Evolutionary conservation across 2,113 vertebrate genomes (phyloP).

Genomic region (Stegostoma tigrinum): DNA sequence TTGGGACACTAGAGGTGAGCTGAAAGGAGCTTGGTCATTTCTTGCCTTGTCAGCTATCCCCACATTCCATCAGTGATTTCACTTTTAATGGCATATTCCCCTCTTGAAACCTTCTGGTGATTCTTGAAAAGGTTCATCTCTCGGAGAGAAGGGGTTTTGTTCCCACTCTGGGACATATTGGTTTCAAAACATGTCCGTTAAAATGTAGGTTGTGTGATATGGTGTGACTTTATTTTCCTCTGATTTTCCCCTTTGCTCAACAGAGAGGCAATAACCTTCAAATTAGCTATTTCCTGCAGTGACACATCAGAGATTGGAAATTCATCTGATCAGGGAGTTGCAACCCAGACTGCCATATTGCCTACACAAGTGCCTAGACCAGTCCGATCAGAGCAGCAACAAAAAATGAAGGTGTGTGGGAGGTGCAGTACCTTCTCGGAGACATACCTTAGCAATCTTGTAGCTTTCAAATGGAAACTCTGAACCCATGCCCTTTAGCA

Average conservation of each 20-base stretch:
- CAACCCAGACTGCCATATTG: not conserved
- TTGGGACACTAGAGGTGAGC: too few relatives aligned
- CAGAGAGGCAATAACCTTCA: not conserved
- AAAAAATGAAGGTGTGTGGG: not conserved
- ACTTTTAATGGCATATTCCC: too few relatives aligned
- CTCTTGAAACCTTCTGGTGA: too few relatives aligned
- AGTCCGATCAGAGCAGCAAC: not conserved
- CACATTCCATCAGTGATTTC: too few relatives aligned
- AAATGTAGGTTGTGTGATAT: too few relatives aligned
- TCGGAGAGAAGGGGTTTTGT: too few relatives aligned
- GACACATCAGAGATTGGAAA: not conserved
- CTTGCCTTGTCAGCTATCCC: too few relatives aligned
- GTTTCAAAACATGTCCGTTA: not conserved
- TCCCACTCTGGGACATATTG: not conserved
- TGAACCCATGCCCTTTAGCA: too few relatives aligned
- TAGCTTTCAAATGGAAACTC: too few relatives aligned
- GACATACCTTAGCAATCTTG: not conserved
- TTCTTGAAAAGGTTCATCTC: too few relatives aligned
- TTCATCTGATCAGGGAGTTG: not conserved
- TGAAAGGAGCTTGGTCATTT: too few relatives aligned
- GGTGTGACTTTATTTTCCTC: not conserved
- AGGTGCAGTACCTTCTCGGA: not conserved
- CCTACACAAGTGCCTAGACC: not conserved
- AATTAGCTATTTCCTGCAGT: not conserved
- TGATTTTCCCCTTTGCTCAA: not conserved